phyloP scores from a whole-genome alignment of 1,140 invertebrate genomes.

The Sycobia sp. region DNA sequence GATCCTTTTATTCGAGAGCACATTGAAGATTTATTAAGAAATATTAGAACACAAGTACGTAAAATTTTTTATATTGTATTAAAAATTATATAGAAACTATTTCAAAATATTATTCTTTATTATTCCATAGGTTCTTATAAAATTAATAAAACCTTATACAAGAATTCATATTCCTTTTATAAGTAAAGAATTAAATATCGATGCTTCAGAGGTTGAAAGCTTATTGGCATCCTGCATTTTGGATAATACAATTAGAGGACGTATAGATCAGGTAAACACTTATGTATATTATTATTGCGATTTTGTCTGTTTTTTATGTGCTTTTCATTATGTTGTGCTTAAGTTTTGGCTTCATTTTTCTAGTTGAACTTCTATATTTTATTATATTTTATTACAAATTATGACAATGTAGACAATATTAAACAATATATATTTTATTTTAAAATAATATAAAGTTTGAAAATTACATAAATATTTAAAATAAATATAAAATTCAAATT shows the following conservation, averaged over 20 bases:
- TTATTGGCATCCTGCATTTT: conserved; percentile 98
- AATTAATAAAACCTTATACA: conserved; percentile 97
- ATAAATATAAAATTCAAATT: no score
- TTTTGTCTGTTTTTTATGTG: no score
- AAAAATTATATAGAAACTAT: not conserved
- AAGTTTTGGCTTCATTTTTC: not conserved
- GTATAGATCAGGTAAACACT: conserved; percentile 84
- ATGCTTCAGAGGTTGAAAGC: conserved; percentile 94
- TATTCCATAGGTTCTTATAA: conserved; percentile 82
- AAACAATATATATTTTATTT: no score
- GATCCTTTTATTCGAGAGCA: conserved; percentile 99
- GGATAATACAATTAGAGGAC: conserved; percentile 95
- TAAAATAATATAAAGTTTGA: no score
- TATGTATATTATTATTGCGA: not conserved
- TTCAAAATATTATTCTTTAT: conserved; percentile 16
- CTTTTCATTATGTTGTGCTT: not conserved
- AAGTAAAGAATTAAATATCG: conserved; percentile 96
- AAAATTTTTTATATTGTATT: not conserved
- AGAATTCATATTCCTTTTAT: conserved; percentile 98
- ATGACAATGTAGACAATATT: no score
- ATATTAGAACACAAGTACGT: conserved; percentile 89
- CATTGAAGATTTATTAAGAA: conserved; percentile 96
- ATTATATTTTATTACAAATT: no score
- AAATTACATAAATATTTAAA: no score
- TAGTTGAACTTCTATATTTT: not conserved